These are phyloP conservation scores for Artibeus jamaicensis DNA, from an alignment of 2,797 vertebrate genomes.

Conservation along the genomic window DNA sequence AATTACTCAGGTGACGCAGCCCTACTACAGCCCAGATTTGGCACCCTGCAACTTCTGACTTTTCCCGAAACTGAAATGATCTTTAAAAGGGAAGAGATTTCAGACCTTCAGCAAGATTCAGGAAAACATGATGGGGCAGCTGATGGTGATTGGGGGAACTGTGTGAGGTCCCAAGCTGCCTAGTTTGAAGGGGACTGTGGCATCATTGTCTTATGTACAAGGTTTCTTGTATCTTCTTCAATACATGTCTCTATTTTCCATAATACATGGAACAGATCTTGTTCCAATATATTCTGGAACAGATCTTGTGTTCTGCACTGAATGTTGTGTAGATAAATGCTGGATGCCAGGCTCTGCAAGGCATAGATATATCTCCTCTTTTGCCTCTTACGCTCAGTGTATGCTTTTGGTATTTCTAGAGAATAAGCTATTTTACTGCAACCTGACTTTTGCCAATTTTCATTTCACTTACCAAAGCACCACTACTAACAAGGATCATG, in stretches of 20 bases:
- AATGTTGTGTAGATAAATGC: conserved; percentile 2
- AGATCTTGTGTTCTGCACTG: neutral
- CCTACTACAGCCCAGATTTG: neutral
- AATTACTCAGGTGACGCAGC: neutral
- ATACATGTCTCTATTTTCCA: neutral
- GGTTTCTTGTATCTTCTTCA: neutral
- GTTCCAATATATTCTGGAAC: neutral
- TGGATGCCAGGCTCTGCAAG: neutral
- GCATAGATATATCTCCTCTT: neutral
- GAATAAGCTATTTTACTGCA: neutral
- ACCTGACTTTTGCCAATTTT: neutral
- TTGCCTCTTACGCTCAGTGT: neutral
- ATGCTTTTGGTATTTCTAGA: neutral
- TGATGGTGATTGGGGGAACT: neutral
- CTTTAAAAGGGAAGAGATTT: neutral
- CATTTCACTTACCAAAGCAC: conserved; percentile 90
- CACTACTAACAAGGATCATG: conserved; percentile 98
- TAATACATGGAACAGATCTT: too few relatives aligned
- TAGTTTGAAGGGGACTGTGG: neutral
- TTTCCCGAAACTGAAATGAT: neutral
- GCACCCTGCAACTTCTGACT: neutral
- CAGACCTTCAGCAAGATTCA: neutral
- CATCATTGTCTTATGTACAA: neutral
- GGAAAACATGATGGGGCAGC: neutral
- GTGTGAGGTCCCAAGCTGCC: neutral